Conservation (phyloP, 2,888 invertebrate species). For the Antheraea yamamai region DNA sequence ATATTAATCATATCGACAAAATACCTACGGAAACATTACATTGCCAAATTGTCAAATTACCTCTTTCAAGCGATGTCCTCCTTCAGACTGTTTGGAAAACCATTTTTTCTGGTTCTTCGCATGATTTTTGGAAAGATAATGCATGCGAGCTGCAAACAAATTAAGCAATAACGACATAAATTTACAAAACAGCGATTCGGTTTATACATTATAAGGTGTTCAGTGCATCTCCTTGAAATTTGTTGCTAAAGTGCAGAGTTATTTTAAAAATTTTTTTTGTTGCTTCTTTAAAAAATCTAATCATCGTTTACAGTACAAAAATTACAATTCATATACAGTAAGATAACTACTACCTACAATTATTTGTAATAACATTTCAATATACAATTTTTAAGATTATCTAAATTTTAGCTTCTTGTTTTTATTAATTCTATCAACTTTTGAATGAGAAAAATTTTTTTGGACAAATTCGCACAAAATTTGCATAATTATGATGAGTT, state of each 20-base stretch:
- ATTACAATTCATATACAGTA: not conserved
- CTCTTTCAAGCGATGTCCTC: conserved; percentile 43
- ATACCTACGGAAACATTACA: conserved; percentile 62
- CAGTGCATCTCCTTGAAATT: not conserved
- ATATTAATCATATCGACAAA: conserved; percentile 46
- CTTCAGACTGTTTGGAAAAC: conserved; percentile 42
- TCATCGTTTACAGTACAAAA: not conserved
- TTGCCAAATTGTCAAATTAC: conserved; percentile 67
- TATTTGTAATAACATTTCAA: not conserved
- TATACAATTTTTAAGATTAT: not conserved
- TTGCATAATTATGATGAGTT: not conserved
- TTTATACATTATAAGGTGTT: not conserved
- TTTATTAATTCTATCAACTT: not conserved
- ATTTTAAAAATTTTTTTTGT: not conserved
- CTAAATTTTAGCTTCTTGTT: not conserved
- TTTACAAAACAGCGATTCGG: not conserved
- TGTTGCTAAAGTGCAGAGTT: not conserved
- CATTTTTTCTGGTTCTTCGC: conserved; percentile 64
- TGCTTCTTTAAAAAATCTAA: not conserved
- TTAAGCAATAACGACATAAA: conserved; percentile 21
- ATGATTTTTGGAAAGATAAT: conserved; percentile 71
- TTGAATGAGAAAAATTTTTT: not conserved
- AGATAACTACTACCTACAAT: not conserved
- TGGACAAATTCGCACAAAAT: not conserved
- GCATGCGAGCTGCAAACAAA: conserved; percentile 65